Evolutionary conservation across 2,888 invertebrate genomes (phyloP).

Genomic region (Rapana venosa): DNA sequence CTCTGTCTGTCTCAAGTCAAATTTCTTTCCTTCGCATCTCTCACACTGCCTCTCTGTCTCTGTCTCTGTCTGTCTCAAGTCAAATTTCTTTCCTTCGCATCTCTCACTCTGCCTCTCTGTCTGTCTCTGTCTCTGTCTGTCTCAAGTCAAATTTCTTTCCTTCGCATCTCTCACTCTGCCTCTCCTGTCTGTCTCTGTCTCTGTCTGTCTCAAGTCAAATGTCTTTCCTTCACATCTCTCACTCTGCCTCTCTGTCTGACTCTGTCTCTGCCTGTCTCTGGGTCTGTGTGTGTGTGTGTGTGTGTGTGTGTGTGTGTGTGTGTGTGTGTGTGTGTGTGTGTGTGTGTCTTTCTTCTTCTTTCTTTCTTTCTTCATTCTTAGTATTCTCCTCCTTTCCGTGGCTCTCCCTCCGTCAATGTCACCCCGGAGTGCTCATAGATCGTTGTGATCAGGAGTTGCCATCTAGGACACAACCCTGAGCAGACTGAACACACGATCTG

Average conservation of each 20-base stretch:
- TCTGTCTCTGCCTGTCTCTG: background rate
- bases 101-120: background rate
- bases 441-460: too few relatives aligned
- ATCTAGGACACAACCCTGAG: too few relatives aligned
- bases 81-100: background rate
- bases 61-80: background rate
- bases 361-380: too few relatives aligned
- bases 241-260: background rate
- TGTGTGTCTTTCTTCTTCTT: too few relatives aligned
- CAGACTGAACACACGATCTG: too few relatives aligned
- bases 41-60: background rate
- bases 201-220: background rate
- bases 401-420: too few relatives aligned
- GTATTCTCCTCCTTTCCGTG: too few relatives aligned
- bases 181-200: background rate
- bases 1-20: background rate
- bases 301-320: too few relatives aligned
- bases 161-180: background rate
- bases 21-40: background rate
- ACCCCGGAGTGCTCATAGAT: too few relatives aligned
- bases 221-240: background rate
- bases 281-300: background rate
- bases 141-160: background rate
- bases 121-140: background rate
- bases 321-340: too few relatives aligned